These are phyloP conservation scores for Theristicus caerulescens DNA, from an alignment of 2,113 vertebrate species.

Conservation along the genomic window DNA sequence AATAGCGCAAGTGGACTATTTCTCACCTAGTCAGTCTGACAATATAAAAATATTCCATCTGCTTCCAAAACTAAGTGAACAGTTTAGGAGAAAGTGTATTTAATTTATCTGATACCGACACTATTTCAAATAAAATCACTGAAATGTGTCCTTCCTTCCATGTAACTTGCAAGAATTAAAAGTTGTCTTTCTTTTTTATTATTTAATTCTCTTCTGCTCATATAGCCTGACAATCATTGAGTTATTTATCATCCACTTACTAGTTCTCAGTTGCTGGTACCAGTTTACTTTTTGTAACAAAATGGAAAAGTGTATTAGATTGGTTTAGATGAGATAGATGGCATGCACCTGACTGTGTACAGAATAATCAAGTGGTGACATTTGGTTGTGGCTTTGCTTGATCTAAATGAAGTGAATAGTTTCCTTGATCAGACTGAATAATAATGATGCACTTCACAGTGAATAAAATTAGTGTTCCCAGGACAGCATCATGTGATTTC, in stretches of 20 bases:
- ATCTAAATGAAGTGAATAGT: constrained; percentile 45
- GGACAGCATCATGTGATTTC: background rate
- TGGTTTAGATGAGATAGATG: constrained; percentile 26
- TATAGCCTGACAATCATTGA: background rate
- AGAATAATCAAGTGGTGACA: background rate
- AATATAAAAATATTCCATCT: background rate
- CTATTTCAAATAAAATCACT: background rate
- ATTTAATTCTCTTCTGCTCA: constrained; percentile 17
- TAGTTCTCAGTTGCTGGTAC: background rate
- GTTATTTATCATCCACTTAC: constrained; percentile 46
- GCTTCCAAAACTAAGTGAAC: background rate
- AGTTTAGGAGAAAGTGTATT: background rate
- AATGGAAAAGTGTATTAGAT: background rate
- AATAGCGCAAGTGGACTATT: background rate
- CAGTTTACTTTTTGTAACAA: constrained; percentile 6
- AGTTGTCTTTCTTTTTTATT: background rate
- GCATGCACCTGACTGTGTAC: background rate
- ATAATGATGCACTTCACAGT: constrained; percentile 30
- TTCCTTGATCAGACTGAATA: constrained; percentile 61
- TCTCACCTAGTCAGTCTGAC: background rate
- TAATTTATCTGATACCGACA: background rate
- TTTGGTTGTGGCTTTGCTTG: constrained; percentile 31
- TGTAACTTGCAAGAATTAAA: background rate
- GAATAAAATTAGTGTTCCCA: constrained; percentile 34
- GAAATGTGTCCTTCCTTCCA: background rate